Evolutionary conservation across 2,888 invertebrate genomes (phyloP).

Genomic region (Ctena decussata): DNA sequence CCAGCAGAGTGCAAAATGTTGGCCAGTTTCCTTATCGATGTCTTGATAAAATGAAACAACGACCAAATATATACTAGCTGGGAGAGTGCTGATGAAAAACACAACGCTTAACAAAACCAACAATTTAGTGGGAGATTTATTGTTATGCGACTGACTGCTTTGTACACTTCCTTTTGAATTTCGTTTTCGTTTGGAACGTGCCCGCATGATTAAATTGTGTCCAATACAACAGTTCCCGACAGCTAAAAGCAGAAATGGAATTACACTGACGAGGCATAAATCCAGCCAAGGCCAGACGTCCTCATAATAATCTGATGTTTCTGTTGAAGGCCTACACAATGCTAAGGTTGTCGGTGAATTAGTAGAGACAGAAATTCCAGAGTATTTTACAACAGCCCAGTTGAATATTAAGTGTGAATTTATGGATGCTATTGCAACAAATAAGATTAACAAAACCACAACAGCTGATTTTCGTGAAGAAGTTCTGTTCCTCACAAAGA

Average conservation of each 20-base stretch:
- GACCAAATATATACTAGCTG: neutral
- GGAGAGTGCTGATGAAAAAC: neutral
- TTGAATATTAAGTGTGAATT: neutral
- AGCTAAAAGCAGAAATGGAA: neutral
- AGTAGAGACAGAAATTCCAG: neutral
- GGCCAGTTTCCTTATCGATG: neutral
- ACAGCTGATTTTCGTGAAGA: neutral
- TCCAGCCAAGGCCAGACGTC: neutral
- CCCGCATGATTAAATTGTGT: neutral
- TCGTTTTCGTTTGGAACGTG: neutral
- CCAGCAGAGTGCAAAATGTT: neutral
- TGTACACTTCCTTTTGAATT: neutral
- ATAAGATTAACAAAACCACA: neutral
- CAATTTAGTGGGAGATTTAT: neutral
- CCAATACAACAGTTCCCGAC: neutral
- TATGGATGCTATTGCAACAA: neutral
- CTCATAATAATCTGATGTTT: neutral
- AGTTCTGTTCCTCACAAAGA: neutral
- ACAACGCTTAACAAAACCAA: neutral
- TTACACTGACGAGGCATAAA: neutral
- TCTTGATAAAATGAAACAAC: neutral
- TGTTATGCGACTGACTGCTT: neutral
- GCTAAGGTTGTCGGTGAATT: neutral
- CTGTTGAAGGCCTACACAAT: neutral
- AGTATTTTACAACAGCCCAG: neutral